These are phyloP conservation scores for Trogon surrucura DNA, from an alignment of 2,113 vertebrate species.

Conservation along the genomic window DNA sequence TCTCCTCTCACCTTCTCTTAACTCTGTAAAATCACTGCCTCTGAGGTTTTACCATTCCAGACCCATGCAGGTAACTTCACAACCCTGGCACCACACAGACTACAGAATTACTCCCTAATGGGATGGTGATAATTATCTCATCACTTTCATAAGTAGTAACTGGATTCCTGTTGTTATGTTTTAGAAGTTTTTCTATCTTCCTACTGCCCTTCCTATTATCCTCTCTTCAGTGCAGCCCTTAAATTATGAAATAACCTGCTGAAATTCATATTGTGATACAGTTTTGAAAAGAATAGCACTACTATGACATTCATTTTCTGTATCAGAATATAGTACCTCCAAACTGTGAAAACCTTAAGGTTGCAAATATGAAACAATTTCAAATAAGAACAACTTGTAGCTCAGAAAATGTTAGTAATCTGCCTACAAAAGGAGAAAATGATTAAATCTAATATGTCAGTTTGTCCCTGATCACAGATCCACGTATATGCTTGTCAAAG, in stretches of 20 bases:
- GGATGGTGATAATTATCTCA: constrained; percentile 21
- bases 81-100: neutral
- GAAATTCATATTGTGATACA: neutral
- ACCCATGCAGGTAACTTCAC: constrained; percentile 8
- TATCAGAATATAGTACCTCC: neutral
- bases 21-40: neutral
- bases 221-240: neutral
- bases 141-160: neutral
- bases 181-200: neutral
- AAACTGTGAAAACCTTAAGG: neutral
- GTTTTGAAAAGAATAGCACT: neutral
- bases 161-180: constrained; percentile 13
- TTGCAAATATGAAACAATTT: neutral
- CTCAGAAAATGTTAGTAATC: neutral
- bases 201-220: neutral
- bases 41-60: neutral
- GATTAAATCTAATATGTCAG: neutral
- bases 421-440: neutral
- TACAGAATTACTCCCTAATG: constrained; percentile 4
- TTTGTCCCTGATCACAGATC: neutral
- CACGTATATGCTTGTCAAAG: neutral
- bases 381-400: neutral
- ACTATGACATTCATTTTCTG: neutral
- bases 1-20: neutral
- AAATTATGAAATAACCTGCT: constrained; percentile 16